A percentile compares a stretch with the other conserved stretches of the same genome.
phyloP scores from a whole-genome alignment of 2,797 vertebrate species.

The Morelia viridis region DNA sequence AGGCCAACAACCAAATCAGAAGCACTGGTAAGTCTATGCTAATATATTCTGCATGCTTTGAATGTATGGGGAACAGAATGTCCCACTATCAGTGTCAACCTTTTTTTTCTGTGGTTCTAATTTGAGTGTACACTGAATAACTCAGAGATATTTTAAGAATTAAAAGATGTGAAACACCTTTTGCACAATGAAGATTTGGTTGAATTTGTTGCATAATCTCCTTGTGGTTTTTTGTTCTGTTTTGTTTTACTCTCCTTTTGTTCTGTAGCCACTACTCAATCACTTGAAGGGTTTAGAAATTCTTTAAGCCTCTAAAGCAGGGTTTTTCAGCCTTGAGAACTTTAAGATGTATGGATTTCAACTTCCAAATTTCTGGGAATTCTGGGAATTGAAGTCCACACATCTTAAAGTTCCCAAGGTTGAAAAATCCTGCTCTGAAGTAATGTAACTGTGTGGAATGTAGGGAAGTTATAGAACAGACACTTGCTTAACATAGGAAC shows the following conservation, averaged over 20 bases:
- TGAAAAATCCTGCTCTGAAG: neutral
- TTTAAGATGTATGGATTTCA: too few species aligned
- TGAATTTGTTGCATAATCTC: neutral
- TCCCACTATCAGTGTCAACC: slow-evolving; percentile 9
- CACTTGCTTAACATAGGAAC: neutral
- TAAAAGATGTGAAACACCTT: slow-evolving; percentile 24
- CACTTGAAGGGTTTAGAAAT: neutral
- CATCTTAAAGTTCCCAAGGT: too few species aligned
- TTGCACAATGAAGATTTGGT: neutral
- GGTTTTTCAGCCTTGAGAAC: too few species aligned
- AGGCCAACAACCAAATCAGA: slow-evolving; percentile 85
- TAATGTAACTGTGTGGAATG: neutral
- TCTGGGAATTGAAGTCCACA: too few species aligned
- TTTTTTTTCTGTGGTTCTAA: neutral
- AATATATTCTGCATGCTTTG: neutral
- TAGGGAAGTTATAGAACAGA: neutral
- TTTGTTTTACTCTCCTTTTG: neutral
- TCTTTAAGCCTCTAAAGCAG: neutral
- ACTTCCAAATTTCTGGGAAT: too few species aligned
- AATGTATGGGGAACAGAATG: slow-evolving; percentile 3
- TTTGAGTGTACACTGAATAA: neutral
- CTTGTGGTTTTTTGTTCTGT: neutral
- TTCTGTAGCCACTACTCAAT: neutral
- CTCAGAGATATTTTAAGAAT: slow-evolving; percentile 2
- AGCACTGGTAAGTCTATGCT: slow-evolving; percentile 83